Evolutionary conservation across 1,140 invertebrate species (phyloP), one percentile per base, ranked within the genome.

Genomic region (Drosophila burlai): DNA sequence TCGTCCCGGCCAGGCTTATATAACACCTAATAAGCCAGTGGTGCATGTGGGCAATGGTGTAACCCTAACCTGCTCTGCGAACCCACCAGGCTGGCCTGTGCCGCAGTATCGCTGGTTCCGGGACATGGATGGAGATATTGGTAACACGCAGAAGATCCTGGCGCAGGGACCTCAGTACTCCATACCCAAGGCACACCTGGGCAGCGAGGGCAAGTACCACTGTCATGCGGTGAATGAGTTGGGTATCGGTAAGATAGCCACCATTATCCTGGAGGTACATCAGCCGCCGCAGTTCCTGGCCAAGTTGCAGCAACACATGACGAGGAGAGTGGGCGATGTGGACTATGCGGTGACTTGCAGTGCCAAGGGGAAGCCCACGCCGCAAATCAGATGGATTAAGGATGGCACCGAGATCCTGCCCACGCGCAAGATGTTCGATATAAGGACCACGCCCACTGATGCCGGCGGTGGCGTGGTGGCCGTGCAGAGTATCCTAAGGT

Each of bases 151-250:
- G 55, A 95, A 94, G 5, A 95, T 96, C 10, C 93, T 97, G 4
- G 95, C 95, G 1, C 95, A 95, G 36, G 96, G 97, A 0, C 95
- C 95, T 0, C 96, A 96, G 67, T 98, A 97, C 86, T 97, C 97
- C 46, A 98, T 99, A 78, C 95, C 96, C 0, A 96, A 96, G 36
- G 97, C 97, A 0, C 96, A 97, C 82, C 93, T 97, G 21, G 96
- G 95, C 15, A 97, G 96, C 83, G 98, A 98, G 93, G 98, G 97
- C 0, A 95, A 95, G 7, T 98, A 98, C 92, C 96, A 96, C 81
- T 99, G 98, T 81, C 96, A 98, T 90, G 97, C 97, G 1, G 96
- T 95, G n/a, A 99, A 98, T 91, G 97, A 97, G 93, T 94, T 98
- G 68, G 98, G 98, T 7, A 95, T 96, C 49, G 97, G 97, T 2